A percentile compares a stretch with the other conserved stretches of the same genome.
phyloP scores from a whole-genome alignment of 2,888 invertebrate species.

The Microctonus aethiopoides region DNA sequence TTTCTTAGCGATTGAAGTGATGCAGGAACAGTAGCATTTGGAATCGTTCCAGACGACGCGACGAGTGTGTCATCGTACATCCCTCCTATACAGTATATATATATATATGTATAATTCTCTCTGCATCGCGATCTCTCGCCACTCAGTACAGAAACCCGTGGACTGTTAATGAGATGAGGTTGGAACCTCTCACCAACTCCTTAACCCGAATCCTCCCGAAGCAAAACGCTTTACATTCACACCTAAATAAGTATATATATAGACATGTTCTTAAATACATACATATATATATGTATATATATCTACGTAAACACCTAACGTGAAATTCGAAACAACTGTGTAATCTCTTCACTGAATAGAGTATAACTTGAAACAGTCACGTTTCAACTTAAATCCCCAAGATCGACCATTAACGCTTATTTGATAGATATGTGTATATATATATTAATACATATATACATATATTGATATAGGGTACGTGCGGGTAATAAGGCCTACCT shows the following conservation, averaged over 20 bases:
- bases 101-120: not conserved
- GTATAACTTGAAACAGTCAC: conserved; percentile 8
- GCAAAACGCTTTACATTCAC: conserved; percentile 18
- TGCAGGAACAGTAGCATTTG: conserved; percentile 26
- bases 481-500: too few relatives aligned
- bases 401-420: conserved; percentile 3
- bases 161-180: conserved; percentile 33
- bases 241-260: not conserved
- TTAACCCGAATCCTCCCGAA: conserved; percentile 26
- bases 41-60: conserved; percentile 25
- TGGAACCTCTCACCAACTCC: conserved; percentile 23
- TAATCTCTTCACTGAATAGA: not conserved
- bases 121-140: conserved; percentile 15
- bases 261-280: too few relatives aligned
- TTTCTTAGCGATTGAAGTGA: conserved; percentile 21
- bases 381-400: conserved; percentile 15
- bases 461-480: too few relatives aligned
- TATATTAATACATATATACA: too few relatives aligned
- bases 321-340: conserved; percentile 17
- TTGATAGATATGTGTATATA: too few relatives aligned
- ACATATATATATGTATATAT: conserved; percentile 3
- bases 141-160: conserved; percentile 7
- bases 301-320: conserved; percentile 7
- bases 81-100: not conserved
- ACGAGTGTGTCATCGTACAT: conserved; percentile 13